Base-by-base conservation (phyloP, 2,888 invertebrate species). In the Zonitis immaculata region DNA sequence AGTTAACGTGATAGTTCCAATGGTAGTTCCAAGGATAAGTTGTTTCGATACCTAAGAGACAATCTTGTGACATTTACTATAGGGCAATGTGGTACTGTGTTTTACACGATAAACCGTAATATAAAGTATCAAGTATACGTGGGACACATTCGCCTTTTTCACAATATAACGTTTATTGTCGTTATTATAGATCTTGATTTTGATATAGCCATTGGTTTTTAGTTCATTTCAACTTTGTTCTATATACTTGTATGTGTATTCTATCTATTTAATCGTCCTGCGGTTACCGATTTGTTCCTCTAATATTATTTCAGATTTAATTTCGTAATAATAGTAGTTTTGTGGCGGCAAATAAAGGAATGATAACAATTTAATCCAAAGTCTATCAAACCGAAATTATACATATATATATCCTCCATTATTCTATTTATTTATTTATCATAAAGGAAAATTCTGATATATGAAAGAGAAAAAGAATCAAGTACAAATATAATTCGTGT, bases 121-220 rank as follows among this genome's bases (percentile, higher is more conserved):
- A 58, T 58, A 58, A 58, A 56, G 53, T 56, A 58, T 58, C 47
- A 56, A 52, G 52, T 51, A 58, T 52, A 56, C 56, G 52, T 58
- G 57, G 57, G 57, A 57, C 57, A 58, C 58, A 58, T 56, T 58
- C 52, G 55, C 56, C 56, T 52, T 58, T 56, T 56, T 52, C n/a
- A 58, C 56, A 51, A 58, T 58, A 54, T 56, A 58, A 52, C 54
- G n/a, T n/a, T n/a, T n/a, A n/a, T n/a, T n/a, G n/a, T n/a, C 54
- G 49, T 51, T 54, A 42, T 57, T 54, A 51, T 54, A 57, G 49
- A 57, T 54, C 54, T 57, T 57, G 53, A 56, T 56, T 56, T 52
- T 49, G n/a, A n/a, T n/a, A 56, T 52, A 49, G 56, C 48, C 46
- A 35, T 47, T 12, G 35, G 44, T 46, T 28, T 44, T n/a, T n/a